Base-by-base conservation (phyloP, 2,113 vertebrate species). In the Dendrocopos noguchii region DNA sequence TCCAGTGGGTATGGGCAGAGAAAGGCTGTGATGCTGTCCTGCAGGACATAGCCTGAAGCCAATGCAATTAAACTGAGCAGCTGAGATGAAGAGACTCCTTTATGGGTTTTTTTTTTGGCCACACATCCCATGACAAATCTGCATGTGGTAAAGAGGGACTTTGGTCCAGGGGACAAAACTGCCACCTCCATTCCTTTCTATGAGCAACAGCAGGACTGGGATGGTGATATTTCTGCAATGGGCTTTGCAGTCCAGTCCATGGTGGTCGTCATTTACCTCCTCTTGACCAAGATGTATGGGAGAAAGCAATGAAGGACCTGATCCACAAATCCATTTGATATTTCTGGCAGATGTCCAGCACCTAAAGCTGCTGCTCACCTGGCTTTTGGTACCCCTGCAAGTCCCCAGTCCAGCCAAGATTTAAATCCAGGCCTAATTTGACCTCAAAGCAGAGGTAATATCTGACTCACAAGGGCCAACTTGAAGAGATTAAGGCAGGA, bases 401-500 rank as follows among this genome's bases (percentile, higher is more conserved):
- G 36, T 29, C 33, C 36, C 19, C 13, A 15, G 15, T 56, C 34
- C 53, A 65, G 39, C 47, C 63, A n/a, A 75, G 33, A 71, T 63
- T 55, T 56, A 70, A 79, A 73, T 28, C 46, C 27, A 2, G 52
- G 65, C 33, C 19, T 39, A 10, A 80, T 53, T 84, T 74, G 57
- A 88, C 47, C 80, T 53, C 36, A 46, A 39, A 36, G 36, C 59
- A 22, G 29, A 59, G 34, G 63, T 59, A 42, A 39, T 31, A 50
- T 61, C 64, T 95, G 95, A 95, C 88, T 91, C 94, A 96, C 20
- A 17, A 63, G n/a, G 92, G 29, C 83, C 68, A 88, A 85, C 12
- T 20, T 50, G 61, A 56, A 60, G 18, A 85, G 60, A 94, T 93
- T 55, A 91, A 90, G 76, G 85, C 73, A 88, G 76, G 47, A 93